phyloP scores from a whole-genome alignment of 2,113 vertebrate species.

The Seriola aureovittata region DNA sequence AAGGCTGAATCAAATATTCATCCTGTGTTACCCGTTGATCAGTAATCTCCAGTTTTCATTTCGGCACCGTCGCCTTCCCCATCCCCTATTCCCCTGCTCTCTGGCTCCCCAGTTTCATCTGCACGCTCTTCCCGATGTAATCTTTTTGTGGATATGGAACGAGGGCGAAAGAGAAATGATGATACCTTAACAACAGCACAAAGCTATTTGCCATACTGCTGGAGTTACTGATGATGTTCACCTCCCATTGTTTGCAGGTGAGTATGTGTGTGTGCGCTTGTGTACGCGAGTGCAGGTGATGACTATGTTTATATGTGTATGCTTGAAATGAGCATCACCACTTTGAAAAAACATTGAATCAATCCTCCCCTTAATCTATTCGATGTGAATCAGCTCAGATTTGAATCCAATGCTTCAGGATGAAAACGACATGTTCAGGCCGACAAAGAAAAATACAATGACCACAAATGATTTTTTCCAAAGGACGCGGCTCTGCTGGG shows the following conservation, averaged over 20 bases:
- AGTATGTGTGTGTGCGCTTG: conserved; percentile 1
- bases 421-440: conserved; percentile 14
- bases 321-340: conserved; percentile 26
- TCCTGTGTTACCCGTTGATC: conserved; percentile 64
- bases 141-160: conserved; percentile 58
- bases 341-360: conserved; percentile 29
- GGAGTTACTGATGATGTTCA: conserved; percentile 53
- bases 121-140: conserved; percentile 59
- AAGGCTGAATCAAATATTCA: conserved; percentile 73
- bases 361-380: conserved; percentile 43
- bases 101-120: conserved; percentile 57
- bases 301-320: not conserved
- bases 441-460: conserved; percentile 47
- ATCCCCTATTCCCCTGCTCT: conserved; percentile 37
- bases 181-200: conserved; percentile 63
- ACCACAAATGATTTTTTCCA: conserved; percentile 48
- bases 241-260: conserved; percentile 36
- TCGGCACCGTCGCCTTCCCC: conserved; percentile 29
- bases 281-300: not conserved
- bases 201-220: conserved; percentile 54
- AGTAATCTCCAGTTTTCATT: conserved; percentile 82
- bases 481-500: conserved; percentile 38
- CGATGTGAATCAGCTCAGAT: conserved; percentile 43
- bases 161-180: conserved; percentile 51
- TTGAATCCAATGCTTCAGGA: conserved; percentile 11